Evolutionary conservation across 2,113 vertebrate species (phyloP), one percentile per base, ranked within the genome.

Genomic region (Tragelaphus scriptus): DNA sequence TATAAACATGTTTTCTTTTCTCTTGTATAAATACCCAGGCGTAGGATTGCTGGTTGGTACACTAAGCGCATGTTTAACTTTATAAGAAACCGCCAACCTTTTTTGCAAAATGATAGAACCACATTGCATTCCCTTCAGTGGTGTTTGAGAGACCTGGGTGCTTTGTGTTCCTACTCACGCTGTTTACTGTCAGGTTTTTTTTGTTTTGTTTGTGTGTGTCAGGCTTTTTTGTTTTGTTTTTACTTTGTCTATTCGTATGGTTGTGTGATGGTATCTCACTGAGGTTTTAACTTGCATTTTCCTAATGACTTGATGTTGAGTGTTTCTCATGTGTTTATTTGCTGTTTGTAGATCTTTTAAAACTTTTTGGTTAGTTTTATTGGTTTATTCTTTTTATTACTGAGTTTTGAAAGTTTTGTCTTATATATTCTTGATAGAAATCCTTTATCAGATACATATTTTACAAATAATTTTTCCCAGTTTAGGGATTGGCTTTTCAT

Each of bases 1-100:
- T 56, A 5, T 63, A 65, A 91, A 90, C n/a, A 6, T 85, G 30
- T 92, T 91, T 95, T 94, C 15, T 47, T 87, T 82, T 92, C 32
- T 86, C 55, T 68, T 88, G 51, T 36, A 80, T 94, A 94, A 90
- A 91, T 91, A 63, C 79, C 19, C 51, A 53, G 28, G 30, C 47
- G n/a, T 61, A 47, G 84, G 47, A 88, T 80, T 95, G 21, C 28
- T 94, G 61, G 58, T 94, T 94, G 58, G 40, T 94, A 17, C 85
- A 92, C 55, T 92, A 77, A 92, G n/a, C 59, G 32, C 21, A 53
- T 88, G 15, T 95, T 93, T 96, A 87, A 85, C 77, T 97, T 95
- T 68, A 36, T 84, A 84, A 94, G 71, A 94, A 81, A 58, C 32
- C 23, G 26, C 47, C 56, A 26, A 32, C 16, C 36, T 79, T 7